Evolutionary conservation across 2,888 invertebrate species (phyloP), one percentile per base, ranked within the genome.

Genomic region (Heliconius cydno): DNA sequence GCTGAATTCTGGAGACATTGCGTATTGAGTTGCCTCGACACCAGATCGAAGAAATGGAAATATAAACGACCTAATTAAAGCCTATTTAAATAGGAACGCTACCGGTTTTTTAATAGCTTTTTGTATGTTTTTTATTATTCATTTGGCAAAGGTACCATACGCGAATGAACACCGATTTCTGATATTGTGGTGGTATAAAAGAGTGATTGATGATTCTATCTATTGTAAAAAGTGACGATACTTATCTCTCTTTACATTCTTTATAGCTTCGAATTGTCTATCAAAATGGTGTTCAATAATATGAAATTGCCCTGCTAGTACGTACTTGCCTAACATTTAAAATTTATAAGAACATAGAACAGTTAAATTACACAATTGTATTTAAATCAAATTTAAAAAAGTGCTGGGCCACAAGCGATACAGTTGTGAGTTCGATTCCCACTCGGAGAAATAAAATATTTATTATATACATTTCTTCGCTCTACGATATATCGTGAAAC

Each of bases 131-230:
- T 46, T 34, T 46, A 30, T 72, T 71, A 68, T 38, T 73, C 70
- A 28, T 70, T 76, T 63, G 78, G 41, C 75, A 77, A 76, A 70
- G 66, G 82, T 83, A 83, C 83, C 82, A 83, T 80, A 77, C 79
- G 28, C 30, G 68, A 77, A 73, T 78, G 68, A 80, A 70, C 79
- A 76, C 81, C 79, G 73, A 81, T 81, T 81, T 80, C 73, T 77
- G 71, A 79, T 79, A 82, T 79, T 83, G 76, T 81, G 66, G 72
- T 77, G 34, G 72, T 71, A 71, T 79, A 65, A 78, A 73, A 38
- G 60, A 66, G 63, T 81, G 81, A 82, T 83, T 82, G 79, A 79
- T 82, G 66, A 65, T 57, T 13, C 65, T 6, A 41, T 0, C 38
- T 68, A 68, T 68, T 41, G 70, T 68, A 15, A 74, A 73, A 41